phyloP scores from a whole-genome alignment of 2,888 invertebrate species.

The Hoplodrina ambigua region DNA sequence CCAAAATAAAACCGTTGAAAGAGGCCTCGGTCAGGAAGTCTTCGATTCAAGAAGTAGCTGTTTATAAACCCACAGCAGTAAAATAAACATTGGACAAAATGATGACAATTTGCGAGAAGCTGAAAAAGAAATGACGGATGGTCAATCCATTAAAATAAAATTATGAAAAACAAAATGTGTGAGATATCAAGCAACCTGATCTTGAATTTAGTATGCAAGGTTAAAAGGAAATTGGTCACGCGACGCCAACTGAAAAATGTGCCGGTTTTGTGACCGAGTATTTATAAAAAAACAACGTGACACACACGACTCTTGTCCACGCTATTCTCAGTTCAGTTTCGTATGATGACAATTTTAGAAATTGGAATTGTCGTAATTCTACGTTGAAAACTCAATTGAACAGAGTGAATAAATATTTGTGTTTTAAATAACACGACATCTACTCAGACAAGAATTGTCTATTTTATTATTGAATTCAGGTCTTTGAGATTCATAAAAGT shows the following conservation, averaged over 20 bases:
- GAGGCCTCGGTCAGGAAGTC: conserved; percentile 28
- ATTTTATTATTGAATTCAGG: background rate
- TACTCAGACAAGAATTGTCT: conserved; percentile 3
- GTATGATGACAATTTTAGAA: conserved; percentile 65
- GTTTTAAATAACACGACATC: conserved; percentile 2
- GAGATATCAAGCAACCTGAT: conserved; percentile 72
- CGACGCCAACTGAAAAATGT: conserved; percentile 79
- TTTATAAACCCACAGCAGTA: conserved; percentile 14
- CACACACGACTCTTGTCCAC: conserved; percentile 72
- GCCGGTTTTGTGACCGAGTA: conserved; percentile 78
- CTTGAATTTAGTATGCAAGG: conserved; percentile 81
- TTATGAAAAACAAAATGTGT: conserved; percentile 68
- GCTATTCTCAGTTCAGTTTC: conserved; percentile 74
- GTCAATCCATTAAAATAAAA: conserved; percentile 41
- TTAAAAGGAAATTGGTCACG: conserved; percentile 81
- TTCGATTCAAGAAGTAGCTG: conserved; percentile 23
- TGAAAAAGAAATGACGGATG: conserved; percentile 39
- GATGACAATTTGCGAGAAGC: conserved; percentile 14
- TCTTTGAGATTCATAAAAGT: conserved; percentile 3
- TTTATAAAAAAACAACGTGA: conserved; percentile 82
- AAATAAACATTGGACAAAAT: conserved; percentile 17
- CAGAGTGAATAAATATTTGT: conserved; percentile 7
- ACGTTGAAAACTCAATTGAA: conserved; percentile 33
- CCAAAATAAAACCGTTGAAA: conserved; percentile 19
- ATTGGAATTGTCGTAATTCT: conserved; percentile 41